phyloP scores from a whole-genome alignment of 23 tunicate species.

The Styela plicata region DNA sequence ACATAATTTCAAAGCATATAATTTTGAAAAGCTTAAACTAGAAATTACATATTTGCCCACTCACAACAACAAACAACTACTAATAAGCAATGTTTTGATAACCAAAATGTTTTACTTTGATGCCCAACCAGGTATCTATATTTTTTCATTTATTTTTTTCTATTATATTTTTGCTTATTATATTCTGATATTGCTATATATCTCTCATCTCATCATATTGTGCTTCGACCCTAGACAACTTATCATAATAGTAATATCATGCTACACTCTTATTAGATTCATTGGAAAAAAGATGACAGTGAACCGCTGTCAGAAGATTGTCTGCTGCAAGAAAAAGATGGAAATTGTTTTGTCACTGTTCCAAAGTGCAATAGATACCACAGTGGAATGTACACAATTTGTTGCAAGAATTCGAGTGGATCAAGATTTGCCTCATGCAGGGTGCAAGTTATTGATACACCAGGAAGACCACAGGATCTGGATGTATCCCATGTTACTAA shows the following conservation, averaged over 20 bases:
- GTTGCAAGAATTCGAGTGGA: slow-evolving; percentile 26
- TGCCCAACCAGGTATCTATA: too few relatives aligned
- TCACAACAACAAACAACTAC: too few relatives aligned
- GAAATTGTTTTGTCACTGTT: neutral
- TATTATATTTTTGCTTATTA: neutral
- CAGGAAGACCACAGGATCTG: slow-evolving; percentile 13
- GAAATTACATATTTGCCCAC: too few relatives aligned
- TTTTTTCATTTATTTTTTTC: too few relatives aligned
- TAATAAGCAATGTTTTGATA: too few relatives aligned
- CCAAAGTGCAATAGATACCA: slow-evolving; percentile 26
- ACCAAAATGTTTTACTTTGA: too few relatives aligned
- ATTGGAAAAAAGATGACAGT: slow-evolving; percentile 68
- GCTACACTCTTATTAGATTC: slow-evolving; percentile 27
- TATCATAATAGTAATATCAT: neutral
- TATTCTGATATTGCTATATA: neutral
- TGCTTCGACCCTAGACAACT: neutral
- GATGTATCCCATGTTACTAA: slow-evolving; percentile 25
- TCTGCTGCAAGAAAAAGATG: neutral
- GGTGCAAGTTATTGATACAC: slow-evolving; percentile 36
- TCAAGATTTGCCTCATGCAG: slow-evolving; percentile 19
- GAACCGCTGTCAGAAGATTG: neutral
- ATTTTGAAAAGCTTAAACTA: too few relatives aligned
- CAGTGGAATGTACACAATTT: slow-evolving; percentile 36
- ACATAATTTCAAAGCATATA: too few relatives aligned
- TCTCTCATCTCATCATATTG: neutral